Evolutionary conservation across 92 coral and sea anemone genomes (phyloP).

Genomic region (Zoanthus sociatus): DNA sequence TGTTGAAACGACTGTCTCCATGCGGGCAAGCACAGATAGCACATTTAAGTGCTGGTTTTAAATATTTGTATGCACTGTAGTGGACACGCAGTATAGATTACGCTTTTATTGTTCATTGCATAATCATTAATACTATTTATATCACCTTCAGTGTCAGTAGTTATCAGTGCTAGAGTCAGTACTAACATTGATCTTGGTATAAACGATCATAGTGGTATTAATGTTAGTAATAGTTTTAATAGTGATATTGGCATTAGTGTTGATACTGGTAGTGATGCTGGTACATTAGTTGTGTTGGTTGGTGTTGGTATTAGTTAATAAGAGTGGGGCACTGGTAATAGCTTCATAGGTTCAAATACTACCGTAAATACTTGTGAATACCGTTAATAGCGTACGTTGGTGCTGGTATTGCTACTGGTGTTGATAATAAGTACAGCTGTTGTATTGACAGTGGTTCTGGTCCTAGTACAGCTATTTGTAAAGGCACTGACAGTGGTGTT

Average conservation of each 20-base stretch:
- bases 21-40: too few relatives aligned
- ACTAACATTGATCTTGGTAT: too few relatives aligned
- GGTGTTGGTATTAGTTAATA: background rate
- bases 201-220: too few relatives aligned
- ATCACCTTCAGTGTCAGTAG: background rate
- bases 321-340: too few relatives aligned
- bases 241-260: background rate
- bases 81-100: background rate
- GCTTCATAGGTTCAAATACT: too few relatives aligned
- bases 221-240: too few relatives aligned
- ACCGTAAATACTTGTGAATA: too few relatives aligned
- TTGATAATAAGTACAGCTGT: background rate
- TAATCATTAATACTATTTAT: background rate
- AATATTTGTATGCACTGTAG: too few relatives aligned
- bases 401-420: background rate
- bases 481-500: too few relatives aligned
- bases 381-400: background rate
- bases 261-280: background rate
- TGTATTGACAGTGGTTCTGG: background rate
- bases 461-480: background rate
- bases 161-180: background rate
- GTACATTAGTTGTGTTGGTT: background rate
- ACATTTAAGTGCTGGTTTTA: too few relatives aligned
- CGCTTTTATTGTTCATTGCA: background rate
- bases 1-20: background rate